Base-by-base conservation (phyloP, 2,888 invertebrate genomes). In the Atrina japonica region DNA sequence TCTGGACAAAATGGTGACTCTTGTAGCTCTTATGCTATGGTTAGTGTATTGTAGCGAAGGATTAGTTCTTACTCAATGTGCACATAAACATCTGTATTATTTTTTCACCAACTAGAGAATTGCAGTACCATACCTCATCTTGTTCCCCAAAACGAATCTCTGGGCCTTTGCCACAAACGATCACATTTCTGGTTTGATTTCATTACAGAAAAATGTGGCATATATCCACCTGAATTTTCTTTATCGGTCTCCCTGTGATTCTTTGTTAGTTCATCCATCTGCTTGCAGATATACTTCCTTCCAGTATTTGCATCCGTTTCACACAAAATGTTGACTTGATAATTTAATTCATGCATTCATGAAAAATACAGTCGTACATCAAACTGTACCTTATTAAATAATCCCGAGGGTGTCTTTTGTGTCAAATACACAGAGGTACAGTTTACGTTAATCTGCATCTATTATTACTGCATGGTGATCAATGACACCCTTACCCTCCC, bases 341-440 rank as follows among this genome's bases (percentile, higher is more conserved):
- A 45, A n/a, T 60, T 23, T 16, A 18, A 45, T n/a, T 6, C 27
- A 60, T 60, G 27, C 47, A 45, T 60, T 47, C 47, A n/a, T 23
- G 18, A 75, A 49, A 71, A 75, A 47, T 68, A 75, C 11, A 75
- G 27, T 9, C 71, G 41, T 23, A 75, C 61, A 40, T 73, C 73
- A 65, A 70, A 73, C 11, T 73, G 67, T n/a, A 70, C 70, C 41
- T 73, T 76, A 40, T 69, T 75, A 16, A 30, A 50, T 9, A 73
- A 41, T 21, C 69, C 73, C 14, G 47, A 45, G 30, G 63, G 74
- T 27, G 64, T 67, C 14, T 59, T 40, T 35, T 52, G 59, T 14
- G 27, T 16, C 6, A 63, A 21, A 45, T 55, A 50, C 7, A 66
- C 7, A 35, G 58, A 70, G 27, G 21, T 66, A 68, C 23, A 68